Conservation (phyloP, 2,888 invertebrate species). For the Lycaena phlaeas region DNA sequence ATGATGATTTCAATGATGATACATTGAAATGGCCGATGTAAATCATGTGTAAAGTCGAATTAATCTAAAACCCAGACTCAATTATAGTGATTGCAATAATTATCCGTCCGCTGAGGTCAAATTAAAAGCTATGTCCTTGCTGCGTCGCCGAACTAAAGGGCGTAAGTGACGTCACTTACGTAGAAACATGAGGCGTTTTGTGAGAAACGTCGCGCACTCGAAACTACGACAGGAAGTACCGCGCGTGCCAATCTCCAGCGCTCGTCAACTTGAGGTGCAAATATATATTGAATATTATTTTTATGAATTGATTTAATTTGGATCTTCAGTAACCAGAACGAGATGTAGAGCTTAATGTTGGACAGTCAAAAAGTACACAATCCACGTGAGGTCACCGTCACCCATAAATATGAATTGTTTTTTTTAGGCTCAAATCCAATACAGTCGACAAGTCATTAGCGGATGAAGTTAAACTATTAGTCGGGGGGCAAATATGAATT, state of each 20-base stretch:
- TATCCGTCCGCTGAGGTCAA: slow-evolving; percentile 61
- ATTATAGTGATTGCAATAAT: slow-evolving; percentile 35
- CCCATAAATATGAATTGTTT: no score
- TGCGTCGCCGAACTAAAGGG: slow-evolving; percentile 27
- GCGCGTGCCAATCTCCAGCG: slow-evolving; percentile 58
- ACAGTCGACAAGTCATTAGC: no score
- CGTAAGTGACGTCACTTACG: slow-evolving; percentile 31
- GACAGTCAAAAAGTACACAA: no score
- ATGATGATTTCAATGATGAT: no score
- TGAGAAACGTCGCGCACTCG: slow-evolving; percentile 37
- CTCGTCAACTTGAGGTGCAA: slow-evolving; percentile 33
- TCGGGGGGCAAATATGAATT: no score
- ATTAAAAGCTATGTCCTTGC: slow-evolving; percentile 51
- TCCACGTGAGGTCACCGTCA: no score
- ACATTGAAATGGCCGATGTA: no score
- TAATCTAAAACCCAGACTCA: slow-evolving; percentile 14
- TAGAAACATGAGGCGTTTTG: slow-evolving; percentile 41
- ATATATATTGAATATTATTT: not conserved
- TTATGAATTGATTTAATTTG: not conserved
- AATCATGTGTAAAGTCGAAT: slow-evolving; percentile 10
- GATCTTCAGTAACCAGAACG: no score
- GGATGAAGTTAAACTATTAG: no score
- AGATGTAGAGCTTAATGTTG: no score
- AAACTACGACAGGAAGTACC: slow-evolving; percentile 62
- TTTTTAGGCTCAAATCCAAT: no score